These are phyloP conservation scores for Psilopogon haemacephalus DNA, from an alignment of 2,113 vertebrate species.

Conservation along the genomic window DNA sequence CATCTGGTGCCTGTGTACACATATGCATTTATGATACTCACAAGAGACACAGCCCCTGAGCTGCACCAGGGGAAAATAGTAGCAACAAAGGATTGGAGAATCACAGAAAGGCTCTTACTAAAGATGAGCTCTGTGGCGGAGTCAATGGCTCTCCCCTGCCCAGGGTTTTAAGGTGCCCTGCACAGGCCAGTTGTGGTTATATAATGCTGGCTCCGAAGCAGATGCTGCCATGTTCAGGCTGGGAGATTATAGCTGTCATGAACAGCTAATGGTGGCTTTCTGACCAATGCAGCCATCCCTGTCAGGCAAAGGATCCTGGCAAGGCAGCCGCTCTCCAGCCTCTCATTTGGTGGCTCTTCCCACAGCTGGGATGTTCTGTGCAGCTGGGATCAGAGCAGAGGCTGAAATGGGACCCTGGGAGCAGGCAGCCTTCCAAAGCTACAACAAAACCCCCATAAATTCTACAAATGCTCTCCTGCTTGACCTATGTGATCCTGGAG, in stretches of 20 bases:
- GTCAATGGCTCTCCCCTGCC: background rate
- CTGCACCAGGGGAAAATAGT: background rate
- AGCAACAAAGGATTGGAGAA: background rate
- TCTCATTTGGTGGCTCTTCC: background rate
- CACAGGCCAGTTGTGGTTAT: conserved; percentile 57
- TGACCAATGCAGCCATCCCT: conserved; percentile 41
- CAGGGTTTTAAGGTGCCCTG: background rate
- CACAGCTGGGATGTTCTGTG: rapidly evolving
- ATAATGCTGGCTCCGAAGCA: conserved; percentile 60
- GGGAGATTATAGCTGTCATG: conserved; percentile 67
- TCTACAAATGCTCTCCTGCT: background rate
- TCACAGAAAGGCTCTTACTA: background rate
- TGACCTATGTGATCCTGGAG: rapidly evolving
- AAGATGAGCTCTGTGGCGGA: background rate
- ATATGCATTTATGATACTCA: background rate
- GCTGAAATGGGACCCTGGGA: background rate
- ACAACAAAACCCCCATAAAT: background rate
- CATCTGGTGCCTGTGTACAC: background rate
- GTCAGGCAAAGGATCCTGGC: background rate
- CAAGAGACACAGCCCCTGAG: background rate
- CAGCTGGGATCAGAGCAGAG: rapidly evolving
- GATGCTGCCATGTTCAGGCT: conserved; percentile 35
- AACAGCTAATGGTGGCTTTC: conserved; percentile 55
- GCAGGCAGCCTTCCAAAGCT: background rate
- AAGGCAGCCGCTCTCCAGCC: background rate